These are phyloP conservation scores for Eupithecia insigniata DNA, from an alignment of 2,888 invertebrate genomes.

Conservation along the genomic window DNA sequence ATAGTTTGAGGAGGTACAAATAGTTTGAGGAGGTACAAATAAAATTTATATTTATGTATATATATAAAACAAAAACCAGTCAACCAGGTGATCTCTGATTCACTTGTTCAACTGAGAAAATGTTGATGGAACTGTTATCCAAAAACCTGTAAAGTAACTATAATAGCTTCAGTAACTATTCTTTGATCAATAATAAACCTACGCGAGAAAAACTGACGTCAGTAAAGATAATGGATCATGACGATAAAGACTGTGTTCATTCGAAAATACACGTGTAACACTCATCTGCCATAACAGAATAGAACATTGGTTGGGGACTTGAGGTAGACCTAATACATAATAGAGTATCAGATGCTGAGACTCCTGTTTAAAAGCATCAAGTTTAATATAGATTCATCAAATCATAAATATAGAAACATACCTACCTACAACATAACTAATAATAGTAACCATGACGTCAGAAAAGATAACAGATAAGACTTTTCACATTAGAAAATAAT, in stretches of 20 bases:
- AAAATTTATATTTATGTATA: too few species aligned
- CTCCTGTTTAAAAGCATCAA: background rate
- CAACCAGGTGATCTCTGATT: background rate
- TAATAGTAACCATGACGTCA: background rate
- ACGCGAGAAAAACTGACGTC: background rate
- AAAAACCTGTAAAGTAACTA: background rate
- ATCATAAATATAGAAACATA: background rate
- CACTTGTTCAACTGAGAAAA: background rate
- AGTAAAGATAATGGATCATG: constrained; percentile 2
- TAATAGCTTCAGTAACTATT: background rate
- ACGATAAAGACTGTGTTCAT: background rate
- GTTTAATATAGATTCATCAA: background rate
- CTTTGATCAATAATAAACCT: constrained; percentile 1
- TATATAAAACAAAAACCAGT: too few species aligned
- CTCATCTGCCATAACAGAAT: background rate
- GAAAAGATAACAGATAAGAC: background rate
- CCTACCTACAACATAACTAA: too few species aligned
- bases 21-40: too few species aligned
- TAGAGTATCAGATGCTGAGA: background rate
- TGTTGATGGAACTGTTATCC: background rate
- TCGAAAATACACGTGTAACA: background rate
- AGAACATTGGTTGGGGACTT: background rate
- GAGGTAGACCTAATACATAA: background rate
- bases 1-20: too few species aligned
- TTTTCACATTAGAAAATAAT: background rate